These are phyloP conservation scores for Himalopsyche japonica DNA, from an alignment of 2,888 invertebrate genomes.

Conservation along the genomic window DNA sequence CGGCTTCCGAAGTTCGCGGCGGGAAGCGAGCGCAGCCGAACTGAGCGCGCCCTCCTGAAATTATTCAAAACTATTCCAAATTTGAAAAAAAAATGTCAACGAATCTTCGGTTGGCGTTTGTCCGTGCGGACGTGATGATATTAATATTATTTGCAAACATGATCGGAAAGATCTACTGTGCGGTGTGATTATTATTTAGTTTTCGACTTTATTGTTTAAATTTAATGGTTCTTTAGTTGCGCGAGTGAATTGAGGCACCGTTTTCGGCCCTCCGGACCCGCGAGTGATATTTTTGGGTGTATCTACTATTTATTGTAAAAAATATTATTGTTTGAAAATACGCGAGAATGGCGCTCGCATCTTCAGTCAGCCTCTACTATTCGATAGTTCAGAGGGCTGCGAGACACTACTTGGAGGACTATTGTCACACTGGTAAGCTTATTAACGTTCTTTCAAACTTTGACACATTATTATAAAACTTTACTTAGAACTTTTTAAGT, in stretches of 20 bases:
- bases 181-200: conserved; percentile 22
- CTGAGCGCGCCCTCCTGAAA: neutral
- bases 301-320: conserved; percentile 15
- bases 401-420: conserved; percentile 68
- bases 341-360: conserved; percentile 61
- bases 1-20: neutral
- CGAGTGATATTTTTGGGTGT: conserved; percentile 28
- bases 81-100: neutral
- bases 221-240: neutral
- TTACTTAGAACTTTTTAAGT: too few relatives aligned
- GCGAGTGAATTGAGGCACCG: neutral
- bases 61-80: neutral
- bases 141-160: neutral
- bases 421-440: conserved; percentile 66
- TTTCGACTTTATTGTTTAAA: conserved; percentile 18
- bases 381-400: conserved; percentile 71
- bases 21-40: conserved; percentile 5
- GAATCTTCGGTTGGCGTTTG: neutral
- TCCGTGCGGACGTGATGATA: neutral
- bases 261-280: neutral
- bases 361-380: conserved; percentile 71
- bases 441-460: neutral
- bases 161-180: conserved; percentile 10
- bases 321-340: conserved; percentile 10
- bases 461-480: neutral